phyloP scores from a whole-genome alignment of 2,888 invertebrate genomes.

The Sclerodermus sp. region DNA sequence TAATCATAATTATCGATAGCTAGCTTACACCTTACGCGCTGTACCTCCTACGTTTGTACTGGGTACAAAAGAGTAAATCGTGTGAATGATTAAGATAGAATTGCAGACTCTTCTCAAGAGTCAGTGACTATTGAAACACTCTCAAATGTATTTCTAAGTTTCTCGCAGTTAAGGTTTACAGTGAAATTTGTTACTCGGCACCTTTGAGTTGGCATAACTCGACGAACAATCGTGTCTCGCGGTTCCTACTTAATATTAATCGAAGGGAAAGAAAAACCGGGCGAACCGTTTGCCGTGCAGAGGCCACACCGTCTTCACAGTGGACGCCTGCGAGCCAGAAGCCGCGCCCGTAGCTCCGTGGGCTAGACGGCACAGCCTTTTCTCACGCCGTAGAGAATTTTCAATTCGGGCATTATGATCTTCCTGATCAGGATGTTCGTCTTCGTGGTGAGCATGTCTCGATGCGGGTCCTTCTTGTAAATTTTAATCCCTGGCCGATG shows the following conservation, averaged over 20 bases:
- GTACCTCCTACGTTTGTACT: too few species aligned
- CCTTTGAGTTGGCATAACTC: conserved; percentile 17
- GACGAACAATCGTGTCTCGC: too few species aligned
- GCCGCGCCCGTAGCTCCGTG: conserved; percentile 22
- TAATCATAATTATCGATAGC: too few species aligned
- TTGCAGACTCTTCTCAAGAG: too few species aligned
- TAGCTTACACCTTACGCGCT: too few species aligned
- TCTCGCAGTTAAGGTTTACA: not conserved
- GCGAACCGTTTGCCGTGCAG: too few species aligned
- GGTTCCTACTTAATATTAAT: too few species aligned
- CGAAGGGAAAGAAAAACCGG: too few species aligned
- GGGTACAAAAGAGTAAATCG: too few species aligned
- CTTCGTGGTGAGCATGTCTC: conserved; percentile 74
- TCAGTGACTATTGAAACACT: not conserved
- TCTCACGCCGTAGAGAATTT: conserved; percentile 78
- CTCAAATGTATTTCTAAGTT: not conserved
- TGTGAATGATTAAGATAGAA: too few species aligned
- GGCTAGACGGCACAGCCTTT: conserved; percentile 79
- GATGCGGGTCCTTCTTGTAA: conserved; percentile 75
- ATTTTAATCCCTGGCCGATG: conserved; percentile 91
- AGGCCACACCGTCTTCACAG: not conserved
- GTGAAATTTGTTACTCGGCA: conserved; percentile 16
- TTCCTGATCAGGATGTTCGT: conserved; percentile 78
- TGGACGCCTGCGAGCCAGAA: conserved; percentile 18
- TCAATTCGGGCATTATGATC: conserved; percentile 82